Percentiles rank a stretch among this genome's conserved stretches.
phyloP scores from a whole-genome alignment of 2,797 vertebrate genomes.

The Mionectes olivaceus region DNA sequence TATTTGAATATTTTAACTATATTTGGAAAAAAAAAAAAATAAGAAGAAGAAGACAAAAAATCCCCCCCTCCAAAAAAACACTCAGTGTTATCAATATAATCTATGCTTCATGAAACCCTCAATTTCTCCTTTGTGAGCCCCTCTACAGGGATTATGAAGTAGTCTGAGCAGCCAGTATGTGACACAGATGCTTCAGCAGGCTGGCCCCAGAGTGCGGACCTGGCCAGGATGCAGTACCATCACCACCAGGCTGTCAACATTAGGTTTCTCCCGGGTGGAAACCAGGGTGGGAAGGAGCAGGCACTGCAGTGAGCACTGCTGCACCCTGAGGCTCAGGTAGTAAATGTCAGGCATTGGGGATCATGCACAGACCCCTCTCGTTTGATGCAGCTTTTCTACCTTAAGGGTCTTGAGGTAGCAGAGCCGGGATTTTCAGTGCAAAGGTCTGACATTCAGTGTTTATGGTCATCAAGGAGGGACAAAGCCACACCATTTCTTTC shows the following conservation, averaged over 20 bases:
- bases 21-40: not conserved
- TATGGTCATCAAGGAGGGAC: not conserved
- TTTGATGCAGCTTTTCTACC: not conserved
- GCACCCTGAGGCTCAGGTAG: fast-evolving
- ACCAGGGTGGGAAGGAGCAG: not conserved
- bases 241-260: not conserved
- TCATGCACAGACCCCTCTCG: not conserved
- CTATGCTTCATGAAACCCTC: not conserved
- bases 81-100: not conserved
- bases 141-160: not conserved
- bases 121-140: not conserved
- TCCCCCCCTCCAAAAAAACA: not conserved
- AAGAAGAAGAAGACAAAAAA: not conserved
- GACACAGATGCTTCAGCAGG: not conserved
- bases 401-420: not conserved
- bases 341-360: not conserved
- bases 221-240: not conserved
- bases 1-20: not conserved
- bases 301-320: fast-evolving
- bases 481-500: not conserved
- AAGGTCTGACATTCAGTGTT: not conserved
- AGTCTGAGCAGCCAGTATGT: not conserved
- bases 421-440: not conserved
- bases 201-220: not conserved
- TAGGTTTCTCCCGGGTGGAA: not conserved